These are phyloP conservation scores for Megalurothrips usitatus DNA, from an alignment of 2,888 invertebrate species.

Conservation along the genomic window DNA sequence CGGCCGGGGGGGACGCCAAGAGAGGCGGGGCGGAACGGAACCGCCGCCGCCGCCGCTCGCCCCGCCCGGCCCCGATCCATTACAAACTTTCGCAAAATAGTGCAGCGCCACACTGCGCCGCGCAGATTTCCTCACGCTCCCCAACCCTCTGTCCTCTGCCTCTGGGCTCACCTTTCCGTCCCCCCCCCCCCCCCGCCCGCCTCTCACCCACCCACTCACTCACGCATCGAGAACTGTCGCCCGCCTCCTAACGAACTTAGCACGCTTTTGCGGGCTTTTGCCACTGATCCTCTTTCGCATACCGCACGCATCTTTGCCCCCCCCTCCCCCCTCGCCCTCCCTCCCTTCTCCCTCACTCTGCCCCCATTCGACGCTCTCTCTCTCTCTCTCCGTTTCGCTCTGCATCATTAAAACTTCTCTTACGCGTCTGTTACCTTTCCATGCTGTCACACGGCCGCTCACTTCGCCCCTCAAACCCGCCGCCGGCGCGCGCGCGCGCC, in stretches of 20 bases:
- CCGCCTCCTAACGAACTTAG: conserved; percentile 18
- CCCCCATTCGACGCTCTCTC: too few species aligned
- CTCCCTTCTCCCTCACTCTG: not conserved
- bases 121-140: too few species aligned
- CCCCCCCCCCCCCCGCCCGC: too few species aligned
- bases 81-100: too few species aligned
- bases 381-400: conserved; percentile 1
- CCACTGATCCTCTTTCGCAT: conserved; percentile 8
- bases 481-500: not conserved
- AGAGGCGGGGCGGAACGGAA: too few species aligned
- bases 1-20: too few species aligned
- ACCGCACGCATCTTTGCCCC: conserved; percentile 7
- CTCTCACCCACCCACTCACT: too few species aligned
- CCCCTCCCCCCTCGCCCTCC: not conserved
- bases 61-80: too few species aligned
- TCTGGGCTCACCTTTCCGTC: too few species aligned
- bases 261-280: not conserved
- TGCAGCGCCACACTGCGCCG: too few species aligned
- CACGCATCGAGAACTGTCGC: not conserved
- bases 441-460: not conserved
- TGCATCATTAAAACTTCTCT: conserved; percentile 23
- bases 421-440: conserved; percentile 20
- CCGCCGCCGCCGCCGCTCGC: too few species aligned
- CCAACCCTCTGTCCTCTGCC: too few species aligned
- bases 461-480: not conserved